phyloP scores from a whole-genome alignment of 2,888 invertebrate genomes.

The Phortica magna region DNA sequence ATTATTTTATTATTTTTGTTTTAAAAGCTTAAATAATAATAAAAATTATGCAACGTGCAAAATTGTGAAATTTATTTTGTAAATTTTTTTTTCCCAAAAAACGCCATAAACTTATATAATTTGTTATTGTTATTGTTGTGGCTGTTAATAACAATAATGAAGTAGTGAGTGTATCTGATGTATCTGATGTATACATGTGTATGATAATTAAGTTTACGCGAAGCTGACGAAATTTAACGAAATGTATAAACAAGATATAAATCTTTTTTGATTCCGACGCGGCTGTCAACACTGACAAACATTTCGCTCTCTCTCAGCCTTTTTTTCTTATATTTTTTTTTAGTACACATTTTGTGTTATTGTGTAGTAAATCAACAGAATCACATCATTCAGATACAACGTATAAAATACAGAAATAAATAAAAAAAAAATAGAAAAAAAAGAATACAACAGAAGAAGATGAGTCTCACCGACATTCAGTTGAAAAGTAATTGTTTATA shows the following conservation, averaged over 20 bases:
- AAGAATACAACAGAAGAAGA: conserved; percentile 38
- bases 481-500: conserved; percentile 71
- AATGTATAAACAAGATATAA: conserved; percentile 52
- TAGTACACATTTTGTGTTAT: conserved; percentile 6
- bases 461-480: conserved; percentile 42
- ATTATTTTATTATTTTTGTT: neutral
- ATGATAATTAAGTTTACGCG: conserved; percentile 18
- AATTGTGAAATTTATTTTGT: conserved; percentile 4
- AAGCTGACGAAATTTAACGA: conserved; percentile 27
- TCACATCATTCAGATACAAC: conserved; percentile 48
- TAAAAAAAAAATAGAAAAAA: conserved; percentile 2
- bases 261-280: conserved; percentile 71
- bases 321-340: neutral
- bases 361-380: conserved; percentile 68
- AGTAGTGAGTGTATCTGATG: neutral
- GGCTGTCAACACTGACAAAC: conserved; percentile 69
- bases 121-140: neutral
- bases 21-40: neutral
- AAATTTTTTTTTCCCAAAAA: neutral
- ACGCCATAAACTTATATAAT: neutral
- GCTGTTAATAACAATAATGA: neutral
- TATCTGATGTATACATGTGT: neutral
- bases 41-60: neutral
- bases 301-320: neutral
- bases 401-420: neutral